Evolutionary conservation across 2,113 vertebrate species (phyloP), one percentile per base, ranked within the genome.

Genomic region (Spermophilus dauricus): DNA sequence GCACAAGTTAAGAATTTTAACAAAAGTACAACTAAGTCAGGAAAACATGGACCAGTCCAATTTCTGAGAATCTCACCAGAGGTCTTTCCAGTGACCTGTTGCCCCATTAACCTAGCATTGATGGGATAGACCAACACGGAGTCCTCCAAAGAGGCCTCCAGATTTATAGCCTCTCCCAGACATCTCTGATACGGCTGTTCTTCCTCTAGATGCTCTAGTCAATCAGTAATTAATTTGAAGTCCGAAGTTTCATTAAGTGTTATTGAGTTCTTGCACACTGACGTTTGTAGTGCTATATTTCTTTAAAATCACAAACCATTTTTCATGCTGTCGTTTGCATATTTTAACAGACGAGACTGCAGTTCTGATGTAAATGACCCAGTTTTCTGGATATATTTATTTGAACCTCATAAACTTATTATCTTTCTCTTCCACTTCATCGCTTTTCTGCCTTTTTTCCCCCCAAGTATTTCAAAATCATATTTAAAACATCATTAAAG

Each of bases 201-300:
- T 96, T 97, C 88, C 96, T 86, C 87, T 48, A 80, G 89, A 96
- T 95, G 87, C 90, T 88, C 75, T 88, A 87, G 97, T 97, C 97
- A 96, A 92, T 96, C 97, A 92, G 95, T 92, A 98, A 97, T 97
- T 97, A 98, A 97, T 98, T 88, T 96, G 97, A 96, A 96, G 96
- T 92, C 97, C 96, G 95, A 92, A 97, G 96, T 98, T 97, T 95
- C 97, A 97, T 98, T 97, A 97, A 97, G 97, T 97, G 97, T 96
- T 97, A 94, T 88, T 97, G 97, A 97, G 95, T 97, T 97, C 92
- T 94, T 56, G 80, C 97, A 97, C 10, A 28, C 97, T 97, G 97
- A 96, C 94, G 77, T 97, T 97, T 94, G 97, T 95, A 86, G 90
- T 70, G 95, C 97, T 96, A 58, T 98, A 98, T 97, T 97, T 98